Base-by-base conservation (phyloP, 2,888 invertebrate species). In the Anorthoa munda region DNA sequence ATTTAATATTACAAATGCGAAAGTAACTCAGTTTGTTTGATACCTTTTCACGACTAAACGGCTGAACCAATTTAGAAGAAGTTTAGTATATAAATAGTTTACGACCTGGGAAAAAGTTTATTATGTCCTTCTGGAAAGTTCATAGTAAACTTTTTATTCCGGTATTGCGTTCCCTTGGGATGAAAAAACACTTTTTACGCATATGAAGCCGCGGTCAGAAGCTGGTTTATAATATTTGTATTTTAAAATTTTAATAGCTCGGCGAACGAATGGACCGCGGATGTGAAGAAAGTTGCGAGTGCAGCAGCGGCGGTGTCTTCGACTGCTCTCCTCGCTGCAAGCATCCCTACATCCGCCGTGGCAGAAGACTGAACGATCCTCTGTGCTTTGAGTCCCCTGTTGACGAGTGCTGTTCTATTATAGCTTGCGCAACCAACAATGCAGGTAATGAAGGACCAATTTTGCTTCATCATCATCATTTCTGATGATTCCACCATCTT, bases 251-350 rank as follows among this genome's bases (percentile, higher is more conserved):
- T 13, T 13, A 26, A 15, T 51, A 97, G 97, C 92, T 97, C 66
- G 98, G 98, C 2, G 98, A 98, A 84, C 97, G 96, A 82, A 95
- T 98, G 83, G 97, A 97, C 75, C 97, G 97, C 55, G 98, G 97
- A 59, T 99, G 98, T 89, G 98, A 98, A 72, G 98, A 98, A 81
- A 95, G 97, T 2, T 98, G 98, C 89, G 97, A 97, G 39, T 98
- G 98, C 89, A 94, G 95, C 39, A 88, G 92, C 0, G 97, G 97
- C 18, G 98, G 98, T 1, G 95, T 95, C 81, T 97, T 98, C 93
- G 97, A 97, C 81, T 99, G 98, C 88, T 94, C 97, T n/a, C 97
- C 97, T 0, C 96, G 98, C 53, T 99, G 99, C 92, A 95, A 96
- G 72, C 97, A 97, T 23, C 98, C 98, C 0, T 97, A 97, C 82